A percentile compares a stretch with the other conserved stretches of the same genome.
Evolutionary conservation across 2,888 invertebrate genomes (phyloP).

Genomic region (Euspilapteryx auroguttella): DNA sequence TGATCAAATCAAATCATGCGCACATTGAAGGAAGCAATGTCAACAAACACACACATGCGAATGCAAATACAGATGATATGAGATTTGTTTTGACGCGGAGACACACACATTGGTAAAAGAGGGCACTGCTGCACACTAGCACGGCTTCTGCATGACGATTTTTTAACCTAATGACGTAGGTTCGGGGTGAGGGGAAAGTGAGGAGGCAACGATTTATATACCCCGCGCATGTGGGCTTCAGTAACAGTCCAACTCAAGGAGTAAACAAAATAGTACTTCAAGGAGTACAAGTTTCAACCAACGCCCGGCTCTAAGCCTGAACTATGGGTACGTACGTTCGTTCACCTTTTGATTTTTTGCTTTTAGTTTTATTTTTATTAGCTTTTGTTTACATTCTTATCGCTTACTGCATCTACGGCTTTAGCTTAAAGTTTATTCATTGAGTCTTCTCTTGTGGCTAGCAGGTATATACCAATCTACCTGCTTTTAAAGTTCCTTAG

Average conservation of each 20-base stretch:
- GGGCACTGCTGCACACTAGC: slow-evolving; percentile 3
- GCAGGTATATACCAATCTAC: no score
- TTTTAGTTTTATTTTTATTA: no score
- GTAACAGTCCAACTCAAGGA: slow-evolving; percentile 40
- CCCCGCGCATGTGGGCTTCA: slow-evolving; percentile 22
- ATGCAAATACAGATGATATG: no score
- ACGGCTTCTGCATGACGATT: slow-evolving; percentile 5
- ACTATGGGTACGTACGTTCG: slow-evolving; percentile 46
- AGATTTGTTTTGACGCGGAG: slow-evolving; percentile 13
- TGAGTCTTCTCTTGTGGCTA: no score
- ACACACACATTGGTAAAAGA: slow-evolving; percentile 12
- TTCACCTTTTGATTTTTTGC: no score
- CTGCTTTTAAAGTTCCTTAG: no score
- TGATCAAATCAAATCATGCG: no score
- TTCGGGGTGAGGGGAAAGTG: slow-evolving; percentile 13
- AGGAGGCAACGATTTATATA: slow-evolving; percentile 33
- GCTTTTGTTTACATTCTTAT: no score
- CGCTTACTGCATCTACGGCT: no score
- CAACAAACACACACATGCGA: no score
- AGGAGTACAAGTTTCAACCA: slow-evolving; percentile 16
- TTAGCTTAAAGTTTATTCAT: no score
- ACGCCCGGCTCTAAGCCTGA: slow-evolving; percentile 24
- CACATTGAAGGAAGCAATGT: no score
- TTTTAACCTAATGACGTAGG: slow-evolving; percentile 30
- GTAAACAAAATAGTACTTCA: slow-evolving; percentile 32